Conservation (phyloP, 2,888 invertebrate genomes). For the Melanotus villosus region DNA sequence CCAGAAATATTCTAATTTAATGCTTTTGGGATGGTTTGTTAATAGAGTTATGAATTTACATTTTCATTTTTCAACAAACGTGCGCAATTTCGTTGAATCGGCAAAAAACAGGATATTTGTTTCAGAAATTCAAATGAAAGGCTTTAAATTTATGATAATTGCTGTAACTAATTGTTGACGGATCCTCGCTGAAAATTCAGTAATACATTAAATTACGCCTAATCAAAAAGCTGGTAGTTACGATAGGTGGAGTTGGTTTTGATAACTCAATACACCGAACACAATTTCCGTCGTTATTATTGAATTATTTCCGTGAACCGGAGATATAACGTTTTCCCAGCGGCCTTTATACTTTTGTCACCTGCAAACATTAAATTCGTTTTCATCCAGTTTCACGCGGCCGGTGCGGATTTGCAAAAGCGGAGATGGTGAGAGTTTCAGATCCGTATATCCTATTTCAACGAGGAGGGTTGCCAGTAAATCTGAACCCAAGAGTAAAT, state of each 20-base stretch:
- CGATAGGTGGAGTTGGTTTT: not conserved
- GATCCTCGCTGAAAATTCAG: too few relatives aligned
- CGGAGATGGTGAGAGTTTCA: constrained; percentile 6
- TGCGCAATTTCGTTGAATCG: too few relatives aligned
- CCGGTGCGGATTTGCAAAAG: constrained; percentile 26
- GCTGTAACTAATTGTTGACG: too few relatives aligned
- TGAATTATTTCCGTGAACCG: constrained; percentile 17
- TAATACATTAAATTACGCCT: not conserved
- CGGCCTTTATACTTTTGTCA: constrained; percentile 21
- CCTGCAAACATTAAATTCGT: constrained; percentile 30
- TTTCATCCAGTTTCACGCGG: constrained; percentile 16
- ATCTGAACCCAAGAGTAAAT: constrained; percentile 30
- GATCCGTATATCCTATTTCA: constrained; percentile 15
- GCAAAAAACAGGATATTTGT: too few relatives aligned
- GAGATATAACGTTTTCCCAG: constrained; percentile 8
- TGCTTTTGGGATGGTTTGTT: too few relatives aligned
- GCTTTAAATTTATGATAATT: too few relatives aligned
- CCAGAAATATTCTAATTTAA: too few relatives aligned
- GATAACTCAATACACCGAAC: constrained; percentile 12
- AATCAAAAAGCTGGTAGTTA: not conserved
- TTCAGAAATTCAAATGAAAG: too few relatives aligned
- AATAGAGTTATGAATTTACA: too few relatives aligned
- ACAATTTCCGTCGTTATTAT: constrained; percentile 14
- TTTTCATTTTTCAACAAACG: too few relatives aligned
- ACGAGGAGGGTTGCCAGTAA: constrained; percentile 21